phyloP scores from a whole-genome alignment of 2,113 vertebrate species.

The Falcunculus frontatus region DNA sequence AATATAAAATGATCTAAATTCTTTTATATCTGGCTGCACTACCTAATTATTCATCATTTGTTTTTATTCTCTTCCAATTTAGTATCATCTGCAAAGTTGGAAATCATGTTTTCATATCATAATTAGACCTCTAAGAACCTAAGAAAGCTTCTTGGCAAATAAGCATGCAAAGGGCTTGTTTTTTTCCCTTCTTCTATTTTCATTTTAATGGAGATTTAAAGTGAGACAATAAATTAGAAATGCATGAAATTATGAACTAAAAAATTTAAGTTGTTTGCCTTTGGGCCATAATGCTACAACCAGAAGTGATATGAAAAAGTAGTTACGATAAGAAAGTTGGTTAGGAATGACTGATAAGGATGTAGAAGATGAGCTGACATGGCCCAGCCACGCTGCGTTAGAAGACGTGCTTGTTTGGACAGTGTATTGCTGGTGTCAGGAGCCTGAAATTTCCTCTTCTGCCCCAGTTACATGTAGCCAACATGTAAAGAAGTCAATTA shows the following conservation, averaged over 20 bases:
- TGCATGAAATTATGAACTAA: constrained; percentile 61
- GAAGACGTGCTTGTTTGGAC: neutral
- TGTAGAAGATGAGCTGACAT: neutral
- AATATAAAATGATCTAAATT: constrained; percentile 68
- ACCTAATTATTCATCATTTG: constrained; percentile 78
- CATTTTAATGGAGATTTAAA: constrained; percentile 67
- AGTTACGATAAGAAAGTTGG: neutral
- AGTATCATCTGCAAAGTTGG: constrained; percentile 73
- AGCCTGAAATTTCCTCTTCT: neutral
- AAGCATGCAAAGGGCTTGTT: neutral
- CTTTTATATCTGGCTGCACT: constrained; percentile 72
- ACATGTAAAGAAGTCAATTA: neutral
- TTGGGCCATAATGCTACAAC: constrained; percentile 6
- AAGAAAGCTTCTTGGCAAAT: constrained; percentile 47
- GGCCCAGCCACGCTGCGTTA: rapidly evolving
- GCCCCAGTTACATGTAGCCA: neutral
- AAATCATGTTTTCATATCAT: constrained; percentile 76
- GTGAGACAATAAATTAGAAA: constrained; percentile 66
- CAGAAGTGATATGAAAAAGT: neutral
- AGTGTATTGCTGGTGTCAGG: neutral
- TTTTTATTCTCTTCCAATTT: constrained; percentile 78
- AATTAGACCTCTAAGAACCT: constrained; percentile 72
- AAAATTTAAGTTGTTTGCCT: constrained; percentile 45
- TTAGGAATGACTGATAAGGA: neutral
- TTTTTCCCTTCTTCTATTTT: neutral